Evolutionary conservation across 2,797 vertebrate species (phyloP).

Genomic region (Acanthurus tractus): DNA sequence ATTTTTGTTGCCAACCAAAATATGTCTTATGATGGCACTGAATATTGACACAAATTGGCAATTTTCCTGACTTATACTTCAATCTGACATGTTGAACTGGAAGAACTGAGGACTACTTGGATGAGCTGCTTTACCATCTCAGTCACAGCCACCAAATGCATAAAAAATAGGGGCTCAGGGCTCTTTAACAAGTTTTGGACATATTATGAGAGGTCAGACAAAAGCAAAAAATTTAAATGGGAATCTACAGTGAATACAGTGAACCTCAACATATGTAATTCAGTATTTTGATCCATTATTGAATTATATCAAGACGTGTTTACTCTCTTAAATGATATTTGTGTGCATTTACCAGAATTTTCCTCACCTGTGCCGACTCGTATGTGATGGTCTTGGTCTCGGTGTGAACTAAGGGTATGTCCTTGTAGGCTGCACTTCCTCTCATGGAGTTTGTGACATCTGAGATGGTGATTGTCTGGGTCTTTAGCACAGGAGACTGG

Average conservation of each 20-base stretch:
- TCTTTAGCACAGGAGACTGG: constrained; percentile 95
- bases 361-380: constrained; percentile 93
- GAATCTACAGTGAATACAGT: background rate
- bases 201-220: background rate
- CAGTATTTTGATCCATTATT: too few species aligned
- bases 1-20: too few species aligned
- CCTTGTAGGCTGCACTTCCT: constrained; percentile 91
- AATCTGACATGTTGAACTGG: too few species aligned
- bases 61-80: too few species aligned
- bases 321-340: too few species aligned
- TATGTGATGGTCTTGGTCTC: constrained; percentile 99
- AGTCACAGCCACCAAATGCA: background rate
- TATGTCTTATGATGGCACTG: too few species aligned
- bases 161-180: background rate
- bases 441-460: constrained; percentile 90
- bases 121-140: background rate
- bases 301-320: too few species aligned
- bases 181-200: background rate
- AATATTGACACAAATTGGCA: too few species aligned
- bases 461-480: constrained; percentile 96
- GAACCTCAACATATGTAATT: background rate
- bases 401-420: constrained; percentile 96
- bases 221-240: background rate
- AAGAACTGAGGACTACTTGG: background rate
- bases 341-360: too few species aligned